A percentile compares a stretch with the other conserved stretches of the same genome.
Conservation (phyloP, 1,140 invertebrate genomes). For the Thaumatotibia leucotreta region DNA sequence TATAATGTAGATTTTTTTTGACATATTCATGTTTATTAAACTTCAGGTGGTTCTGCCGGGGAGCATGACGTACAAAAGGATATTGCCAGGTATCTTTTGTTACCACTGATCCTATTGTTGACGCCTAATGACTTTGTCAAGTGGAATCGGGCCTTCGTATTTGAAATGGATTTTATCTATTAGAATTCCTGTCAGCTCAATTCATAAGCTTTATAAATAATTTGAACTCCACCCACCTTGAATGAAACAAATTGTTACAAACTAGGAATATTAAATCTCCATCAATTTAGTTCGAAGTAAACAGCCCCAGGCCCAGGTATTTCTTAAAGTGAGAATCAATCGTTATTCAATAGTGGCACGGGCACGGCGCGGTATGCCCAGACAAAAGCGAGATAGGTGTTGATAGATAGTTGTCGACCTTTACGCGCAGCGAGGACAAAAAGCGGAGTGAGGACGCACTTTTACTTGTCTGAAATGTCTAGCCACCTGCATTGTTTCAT, state of each 20-base stretch:
- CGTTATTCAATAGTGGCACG: slow-evolving; percentile 14
- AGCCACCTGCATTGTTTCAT: neutral
- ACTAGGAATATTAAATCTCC: neutral
- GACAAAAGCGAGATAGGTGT: slow-evolving; percentile 53
- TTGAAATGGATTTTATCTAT: too few relatives aligned
- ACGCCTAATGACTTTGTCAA: too few relatives aligned
- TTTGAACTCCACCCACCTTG: neutral
- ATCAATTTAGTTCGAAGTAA: neutral
- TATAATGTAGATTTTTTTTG: too few relatives aligned
- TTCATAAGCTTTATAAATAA: neutral
- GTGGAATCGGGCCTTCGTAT: too few relatives aligned
- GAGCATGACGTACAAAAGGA: too few relatives aligned
- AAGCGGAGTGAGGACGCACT: slow-evolving; percentile 39
- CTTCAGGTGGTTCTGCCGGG: too few relatives aligned
- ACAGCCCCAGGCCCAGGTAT: neutral
- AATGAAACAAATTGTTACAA: neutral
- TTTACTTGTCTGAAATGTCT: slow-evolving; percentile 24
- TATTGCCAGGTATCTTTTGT: too few relatives aligned
- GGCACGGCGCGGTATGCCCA: slow-evolving; percentile 42
- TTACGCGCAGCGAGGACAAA: slow-evolving; percentile 50
- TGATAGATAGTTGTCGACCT: slow-evolving; percentile 60
- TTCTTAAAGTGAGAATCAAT: slow-evolving; percentile 15
- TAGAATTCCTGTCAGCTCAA: too few relatives aligned
- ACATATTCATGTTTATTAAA: too few relatives aligned
- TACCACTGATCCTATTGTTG: too few relatives aligned